Evolutionary conservation across 2,888 invertebrate genomes (phyloP).

Genomic region (Neoaliturus tenellus): DNA sequence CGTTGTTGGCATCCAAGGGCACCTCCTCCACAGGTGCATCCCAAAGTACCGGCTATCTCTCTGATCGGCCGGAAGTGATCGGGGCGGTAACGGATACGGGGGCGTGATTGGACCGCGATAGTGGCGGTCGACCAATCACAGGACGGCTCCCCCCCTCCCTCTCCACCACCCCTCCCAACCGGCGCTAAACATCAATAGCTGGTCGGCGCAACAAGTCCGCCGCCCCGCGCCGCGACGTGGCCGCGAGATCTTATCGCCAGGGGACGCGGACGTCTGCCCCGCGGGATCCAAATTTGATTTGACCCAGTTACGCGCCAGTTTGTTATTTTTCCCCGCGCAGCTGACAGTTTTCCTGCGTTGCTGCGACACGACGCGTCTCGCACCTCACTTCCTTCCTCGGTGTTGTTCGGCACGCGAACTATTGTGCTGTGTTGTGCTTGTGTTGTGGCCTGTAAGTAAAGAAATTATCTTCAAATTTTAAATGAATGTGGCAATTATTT

Average conservation of each 20-base stretch:
- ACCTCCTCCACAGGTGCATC: too few relatives aligned
- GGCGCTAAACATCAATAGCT: conserved; percentile 44
- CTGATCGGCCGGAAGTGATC: neutral
- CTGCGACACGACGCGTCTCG: neutral
- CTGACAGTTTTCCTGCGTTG: conserved; percentile 20
- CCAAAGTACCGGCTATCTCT: too few relatives aligned
- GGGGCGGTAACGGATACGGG: conserved; percentile 9
- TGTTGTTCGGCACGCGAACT: conserved; percentile 19
- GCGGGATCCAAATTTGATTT: conserved; percentile 37
- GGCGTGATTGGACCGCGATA: conserved; percentile 29
- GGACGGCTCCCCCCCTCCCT: neutral
- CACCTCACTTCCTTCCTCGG: neutral
- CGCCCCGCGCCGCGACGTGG: neutral
- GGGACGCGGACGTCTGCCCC: neutral
- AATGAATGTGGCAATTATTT: too few relatives aligned
- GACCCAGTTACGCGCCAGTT: conserved; percentile 39
- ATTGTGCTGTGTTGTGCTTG: conserved; percentile 15
- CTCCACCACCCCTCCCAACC: conserved; percentile 17
- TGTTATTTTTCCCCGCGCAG: conserved; percentile 11
- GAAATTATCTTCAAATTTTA: too few relatives aligned
- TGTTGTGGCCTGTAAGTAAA: neutral
- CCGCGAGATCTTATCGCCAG: conserved; percentile 18
- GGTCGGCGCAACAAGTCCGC: conserved; percentile 41
- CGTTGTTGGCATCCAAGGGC: too few relatives aligned
- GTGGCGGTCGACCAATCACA: neutral